Base-by-base conservation (phyloP, 2,888 invertebrate species). In the Desoria tigrina region DNA sequence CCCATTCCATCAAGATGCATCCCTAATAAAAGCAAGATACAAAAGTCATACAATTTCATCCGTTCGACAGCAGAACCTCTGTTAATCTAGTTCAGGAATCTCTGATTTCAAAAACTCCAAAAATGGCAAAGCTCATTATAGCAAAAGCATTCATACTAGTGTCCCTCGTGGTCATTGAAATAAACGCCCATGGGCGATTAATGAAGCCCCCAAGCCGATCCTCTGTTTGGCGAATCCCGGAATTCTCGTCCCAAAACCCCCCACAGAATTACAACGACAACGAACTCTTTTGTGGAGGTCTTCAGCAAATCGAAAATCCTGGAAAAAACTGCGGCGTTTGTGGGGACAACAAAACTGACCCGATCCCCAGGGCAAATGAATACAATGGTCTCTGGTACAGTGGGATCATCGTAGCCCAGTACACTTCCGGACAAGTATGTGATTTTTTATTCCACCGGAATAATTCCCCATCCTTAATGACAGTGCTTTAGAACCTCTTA, bases 241-340 rank as follows among this genome's bases (percentile, higher is more conserved):
- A 61, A 37, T 71, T 60, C 42, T 51, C 61, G 1, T 21, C 21
- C 18, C 21, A 45, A 9, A 53, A 63, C 18, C 66, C 66, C 16
- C 68, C 68, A 28, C 21, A 21, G 1, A 71, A 71, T 24, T 68
- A 68, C 51, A 50, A 68, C 28, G 71, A 71, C 57, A 66, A 68
- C 59, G 63, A 68, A 28, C 50, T 71, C 23, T 54, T 45, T 37
- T 70, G 70, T 37, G 70, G 67, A 1, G 55, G 62, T 18, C n/a
- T 59, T 27, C 60, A 63, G 11, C 70, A 70, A 37, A 42, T 57
- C 6, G 70, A 70, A 28, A 56, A 65, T 11, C 70, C 70, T 14
- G 70, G 70, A 1, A 53, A 42, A 9, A 62, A 68, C 28, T 71
- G 71, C 51, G 71, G 71, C 2, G 66, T 63, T 37, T 66, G 66